Evolutionary conservation across 1,140 invertebrate genomes (phyloP), one percentile per base, ranked within the genome.

Genomic region (Sipha flava): DNA sequence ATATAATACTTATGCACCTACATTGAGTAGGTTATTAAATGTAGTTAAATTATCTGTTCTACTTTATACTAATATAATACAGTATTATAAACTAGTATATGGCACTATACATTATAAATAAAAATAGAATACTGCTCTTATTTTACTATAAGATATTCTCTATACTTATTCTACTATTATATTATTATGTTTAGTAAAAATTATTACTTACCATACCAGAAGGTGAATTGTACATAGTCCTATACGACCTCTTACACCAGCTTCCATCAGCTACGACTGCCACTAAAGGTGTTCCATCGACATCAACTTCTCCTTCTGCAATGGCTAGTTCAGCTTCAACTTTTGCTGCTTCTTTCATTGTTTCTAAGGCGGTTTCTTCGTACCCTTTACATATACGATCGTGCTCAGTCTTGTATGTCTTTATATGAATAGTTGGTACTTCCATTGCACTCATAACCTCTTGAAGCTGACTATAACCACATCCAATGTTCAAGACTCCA

Each of bases 231-330:
- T n/a, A n/a, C n/a, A n/a, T n/a, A n/a, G n/a, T n/a, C n/a, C n/a
- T n/a, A n/a, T n/a, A n/a, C n/a, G n/a, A n/a, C 72, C 84, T 68
- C 66, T 84, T 85, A n/a, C 52, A 66, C 82, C 83, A 85, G 54
- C 79, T 68, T 29, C 83, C 84, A 81, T 85, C 83, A 21, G 81
- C 83, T 70, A 83, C 80, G 26, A 85, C 85, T 14, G 82, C 81
- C 34, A 85, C 83, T 12, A 75, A 31, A 14, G 83, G 83, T 18
- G 81, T 80, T 26, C 82, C 82, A 75, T 83, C 79, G 2, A n/a
- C 45, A 21, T 49, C 47, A 10, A 82, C 64, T 45, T 82, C 79
- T 26, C 82, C 82, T 31, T 47, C 23, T 47, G 79, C 66, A 34
- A 59, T 79, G 3, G 83, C 83, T 66, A 83, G 16, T 66, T 72